Evolutionary conservation across 2,797 vertebrate genomes (phyloP).

Genomic region (Aeoliscus strigatus): DNA sequence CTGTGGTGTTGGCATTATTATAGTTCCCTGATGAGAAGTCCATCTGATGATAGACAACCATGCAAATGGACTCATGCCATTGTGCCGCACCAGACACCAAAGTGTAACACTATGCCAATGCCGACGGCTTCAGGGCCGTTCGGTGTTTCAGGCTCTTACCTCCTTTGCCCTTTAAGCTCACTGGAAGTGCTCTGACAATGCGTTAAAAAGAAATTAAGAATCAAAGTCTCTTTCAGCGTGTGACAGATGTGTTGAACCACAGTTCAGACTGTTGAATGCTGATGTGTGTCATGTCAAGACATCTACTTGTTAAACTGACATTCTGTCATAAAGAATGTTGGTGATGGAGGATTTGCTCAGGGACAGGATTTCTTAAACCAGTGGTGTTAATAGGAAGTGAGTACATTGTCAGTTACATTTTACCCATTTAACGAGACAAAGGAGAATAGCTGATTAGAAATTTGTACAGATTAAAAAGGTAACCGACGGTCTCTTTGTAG

Average conservation of each 20-base stretch:
- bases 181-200: background rate
- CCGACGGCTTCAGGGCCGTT: conserved; percentile 32
- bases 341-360: conserved; percentile 35
- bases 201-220: background rate
- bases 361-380: too few relatives aligned
- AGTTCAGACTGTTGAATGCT: conserved; percentile 22
- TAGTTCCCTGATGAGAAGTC: conserved; percentile 57
- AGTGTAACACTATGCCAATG: conserved; percentile 40
- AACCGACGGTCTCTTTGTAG: too few relatives aligned
- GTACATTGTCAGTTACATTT: conserved; percentile 43
- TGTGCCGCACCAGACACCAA: conserved; percentile 35
- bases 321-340: conserved; percentile 52
- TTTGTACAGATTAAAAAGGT: too few relatives aligned
- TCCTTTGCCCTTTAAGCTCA: background rate
- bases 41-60: conserved; percentile 65
- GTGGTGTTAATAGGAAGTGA: conserved; percentile 44
- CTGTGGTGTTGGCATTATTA: conserved; percentile 60
- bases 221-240: background rate
- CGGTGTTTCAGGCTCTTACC: background rate
- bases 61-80: conserved; percentile 64
- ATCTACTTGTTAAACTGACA: conserved; percentile 46
- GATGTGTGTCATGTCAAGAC: conserved; percentile 41
- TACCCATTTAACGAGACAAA: conserved; percentile 9
- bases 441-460: conserved; percentile 18
- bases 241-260: conserved; percentile 24